phyloP scores from a whole-genome alignment of 2,888 invertebrate genomes.

The Cantharis lateralis region DNA sequence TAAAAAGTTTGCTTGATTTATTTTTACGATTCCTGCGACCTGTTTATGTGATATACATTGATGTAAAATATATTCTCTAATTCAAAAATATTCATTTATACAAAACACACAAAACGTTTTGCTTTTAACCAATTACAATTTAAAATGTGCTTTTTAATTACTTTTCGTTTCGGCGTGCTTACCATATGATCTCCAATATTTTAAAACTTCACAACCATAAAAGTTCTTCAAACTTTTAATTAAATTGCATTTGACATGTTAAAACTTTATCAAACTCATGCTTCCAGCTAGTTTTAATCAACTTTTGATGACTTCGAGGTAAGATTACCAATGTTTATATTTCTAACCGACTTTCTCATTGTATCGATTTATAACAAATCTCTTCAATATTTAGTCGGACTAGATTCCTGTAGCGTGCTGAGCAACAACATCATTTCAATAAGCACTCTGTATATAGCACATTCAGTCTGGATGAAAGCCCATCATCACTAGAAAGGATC shows the following conservation, averaged over 20 bases:
- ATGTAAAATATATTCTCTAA: not conserved
- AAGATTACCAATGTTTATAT: constrained; percentile 7
- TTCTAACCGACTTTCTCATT: not conserved
- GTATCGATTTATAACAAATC: too few relatives aligned
- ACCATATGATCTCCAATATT: constrained; percentile 6
- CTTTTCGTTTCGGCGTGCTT: constrained; percentile 5
- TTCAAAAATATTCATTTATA: not conserved
- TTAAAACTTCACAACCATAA: constrained; percentile 13
- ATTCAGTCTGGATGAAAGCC: too few relatives aligned
- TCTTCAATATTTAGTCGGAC: too few relatives aligned
- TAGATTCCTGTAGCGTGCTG: too few relatives aligned
- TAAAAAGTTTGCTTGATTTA: constrained; percentile 47
- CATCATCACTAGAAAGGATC: too few relatives aligned
- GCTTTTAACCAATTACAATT: not conserved
- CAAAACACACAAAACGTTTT: not conserved
- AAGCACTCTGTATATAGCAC: too few relatives aligned
- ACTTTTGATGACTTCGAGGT: constrained; percentile 20
- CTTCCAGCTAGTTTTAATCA: constrained; percentile 17
- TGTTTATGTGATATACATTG: constrained; percentile 20
- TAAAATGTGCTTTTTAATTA: not conserved
- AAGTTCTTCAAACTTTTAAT: constrained; percentile 22
- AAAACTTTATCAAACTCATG: constrained; percentile 19
- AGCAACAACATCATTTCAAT: too few relatives aligned
- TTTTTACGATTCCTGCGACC: constrained; percentile 35
- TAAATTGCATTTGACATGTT: constrained; percentile 26